These are phyloP conservation scores for Orthochromis malagaraziensis DNA, from an alignment of 2,113 vertebrate genomes.

Conservation along the genomic window DNA sequence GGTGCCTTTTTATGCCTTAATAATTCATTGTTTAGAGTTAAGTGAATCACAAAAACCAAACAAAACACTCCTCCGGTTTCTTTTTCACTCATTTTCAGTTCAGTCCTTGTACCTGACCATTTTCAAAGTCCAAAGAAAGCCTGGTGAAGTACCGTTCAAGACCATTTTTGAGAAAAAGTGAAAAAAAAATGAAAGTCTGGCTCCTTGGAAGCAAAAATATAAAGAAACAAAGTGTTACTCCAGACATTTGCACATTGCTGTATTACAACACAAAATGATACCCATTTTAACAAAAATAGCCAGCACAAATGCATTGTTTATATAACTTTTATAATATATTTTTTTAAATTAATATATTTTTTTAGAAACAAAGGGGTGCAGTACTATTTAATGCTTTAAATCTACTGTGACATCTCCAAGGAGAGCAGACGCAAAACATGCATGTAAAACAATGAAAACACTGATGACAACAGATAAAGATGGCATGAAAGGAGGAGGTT, in stretches of 20 bases:
- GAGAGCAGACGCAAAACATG: accelerated
- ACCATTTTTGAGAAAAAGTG: background rate
- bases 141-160: background rate
- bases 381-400: background rate
- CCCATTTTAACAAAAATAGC: background rate
- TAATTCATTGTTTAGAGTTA: background rate
- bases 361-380: background rate
- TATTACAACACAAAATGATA: background rate
- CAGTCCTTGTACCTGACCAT: background rate
- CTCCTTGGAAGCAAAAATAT: background rate
- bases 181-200: background rate
- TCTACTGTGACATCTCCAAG: background rate
- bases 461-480: background rate
- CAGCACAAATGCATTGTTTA: background rate
- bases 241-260: background rate
- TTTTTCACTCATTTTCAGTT: background rate
- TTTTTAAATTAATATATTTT: background rate
- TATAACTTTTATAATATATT: background rate
- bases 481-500: background rate
- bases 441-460: background rate
- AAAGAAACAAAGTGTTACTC: background rate
- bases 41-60: background rate
- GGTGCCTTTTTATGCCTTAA: background rate
- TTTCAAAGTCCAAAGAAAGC: background rate
- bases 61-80: background rate